Percentiles rank a stretch among this genome's conserved stretches.
These are phyloP conservation scores for Sebastiscus tertius DNA, from an alignment of 2,797 vertebrate genomes.

Conservation along the genomic window DNA sequence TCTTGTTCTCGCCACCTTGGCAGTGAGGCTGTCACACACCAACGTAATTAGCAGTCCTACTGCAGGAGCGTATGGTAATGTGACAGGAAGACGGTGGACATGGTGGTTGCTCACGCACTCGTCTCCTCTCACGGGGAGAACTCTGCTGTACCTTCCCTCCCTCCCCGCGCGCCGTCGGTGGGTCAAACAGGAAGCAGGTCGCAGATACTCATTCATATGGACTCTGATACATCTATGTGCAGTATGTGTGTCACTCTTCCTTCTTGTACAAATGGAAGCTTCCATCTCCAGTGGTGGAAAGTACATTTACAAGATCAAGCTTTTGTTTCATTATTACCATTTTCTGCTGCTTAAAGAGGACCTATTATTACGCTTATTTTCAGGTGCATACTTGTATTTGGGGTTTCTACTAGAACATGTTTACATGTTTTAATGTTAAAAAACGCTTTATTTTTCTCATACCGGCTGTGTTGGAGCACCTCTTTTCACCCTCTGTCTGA, in stretches of 20 bases:
- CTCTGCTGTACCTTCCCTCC: neutral
- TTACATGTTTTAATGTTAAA: too few relatives aligned
- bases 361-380: too few relatives aligned
- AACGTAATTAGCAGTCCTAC: constrained; percentile 74
- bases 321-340: neutral
- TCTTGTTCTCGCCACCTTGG: constrained; percentile 60
- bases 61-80: constrained; percentile 75
- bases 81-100: constrained; percentile 74
- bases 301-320: neutral
- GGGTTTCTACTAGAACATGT: too few relatives aligned
- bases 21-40: constrained; percentile 69
- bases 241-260: neutral
- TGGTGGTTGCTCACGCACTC: constrained; percentile 60
- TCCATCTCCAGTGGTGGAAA: neutral
- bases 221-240: neutral
- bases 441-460: too few relatives aligned
- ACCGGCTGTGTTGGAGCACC: rapidly evolving
- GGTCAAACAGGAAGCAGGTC: constrained; percentile 44
- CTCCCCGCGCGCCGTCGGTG: neutral
- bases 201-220: constrained; percentile 8
- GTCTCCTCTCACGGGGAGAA: constrained; percentile 40
- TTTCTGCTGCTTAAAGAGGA: neutral
- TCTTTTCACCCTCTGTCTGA: too few relatives aligned
- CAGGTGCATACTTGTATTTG: too few relatives aligned
- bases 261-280: neutral